Evolutionary conservation across 2,797 vertebrate species (phyloP), one percentile per base, ranked within the genome.

Genomic region (Hafferia zeledoni): DNA sequence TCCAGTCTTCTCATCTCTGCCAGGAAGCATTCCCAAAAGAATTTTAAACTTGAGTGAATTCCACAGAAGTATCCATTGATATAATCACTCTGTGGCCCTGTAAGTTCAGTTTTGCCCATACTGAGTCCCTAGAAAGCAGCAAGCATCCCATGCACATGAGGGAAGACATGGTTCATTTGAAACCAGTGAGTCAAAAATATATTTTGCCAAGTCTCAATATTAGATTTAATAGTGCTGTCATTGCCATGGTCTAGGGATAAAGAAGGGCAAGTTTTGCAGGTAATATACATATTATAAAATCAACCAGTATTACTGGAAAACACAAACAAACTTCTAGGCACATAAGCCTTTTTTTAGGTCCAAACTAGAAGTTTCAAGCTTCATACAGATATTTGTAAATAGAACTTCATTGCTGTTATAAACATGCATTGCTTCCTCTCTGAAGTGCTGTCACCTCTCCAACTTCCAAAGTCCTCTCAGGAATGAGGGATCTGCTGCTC

Each of bases 211-310:
- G 71, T 76, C 55, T 93, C 59, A 49, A 43, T 88, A 79, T 79
- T 86, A 78, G 92, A 83, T 95, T 92, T 94, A 95, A 69, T 83
- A 88, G 65, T 59, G 69, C 46, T 72, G 57, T 81, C 1, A 7
- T 68, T 94, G 79, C 85, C 70, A 67, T 59, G 50, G 27, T 83
- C 82, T 96, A 85, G 89, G 68, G 70, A 94, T 91, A 94, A 88
- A 91, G 69, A 95, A 93, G 72, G 80, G 69, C 87, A 91, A 94
- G 46, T 78, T 72, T 76, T 75, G 65, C 93, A 90, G n/a, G 60
- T 68, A 80, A 69, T 55, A 65, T 11, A 33, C 13, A 17, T 91
- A 52, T 69, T 27, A 46, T 11, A 17, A 92, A 77, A 91, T 77
- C 53, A 87, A 77, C 13, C 19, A 35, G 27, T 80, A 68, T 50